Conservation (phyloP, 64 coral and sea anemone genomes). For the Acropora yongei region DNA sequence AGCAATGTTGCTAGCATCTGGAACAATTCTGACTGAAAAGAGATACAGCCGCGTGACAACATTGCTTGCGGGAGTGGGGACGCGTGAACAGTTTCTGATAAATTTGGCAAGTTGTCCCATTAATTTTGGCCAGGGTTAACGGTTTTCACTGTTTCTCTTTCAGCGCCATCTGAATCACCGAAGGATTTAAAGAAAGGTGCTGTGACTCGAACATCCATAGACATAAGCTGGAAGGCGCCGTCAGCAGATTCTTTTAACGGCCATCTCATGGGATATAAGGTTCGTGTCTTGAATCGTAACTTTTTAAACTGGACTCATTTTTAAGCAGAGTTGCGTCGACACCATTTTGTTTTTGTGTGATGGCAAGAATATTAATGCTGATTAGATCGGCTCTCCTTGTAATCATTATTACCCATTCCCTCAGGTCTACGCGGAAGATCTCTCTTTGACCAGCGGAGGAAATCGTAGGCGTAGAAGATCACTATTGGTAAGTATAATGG, state of each 20-base stretch:
- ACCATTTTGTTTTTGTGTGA: too few relatives aligned
- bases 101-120: too few relatives aligned
- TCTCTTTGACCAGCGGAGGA: background rate
- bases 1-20: too few relatives aligned
- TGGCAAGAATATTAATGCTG: too few relatives aligned
- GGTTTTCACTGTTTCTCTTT: background rate
- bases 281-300: background rate
- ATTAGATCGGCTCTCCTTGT: background rate
- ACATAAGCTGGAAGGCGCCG: conserved; percentile 69
- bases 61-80: too few relatives aligned
- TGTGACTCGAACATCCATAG: conserved; percentile 71
- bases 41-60: too few relatives aligned
- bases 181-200: conserved; percentile 35
- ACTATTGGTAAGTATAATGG: background rate
- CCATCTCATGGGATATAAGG: conserved; percentile 84
- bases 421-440: conserved; percentile 18
- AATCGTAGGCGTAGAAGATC: background rate
- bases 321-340: too few relatives aligned
- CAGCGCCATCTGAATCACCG: conserved; percentile 71
- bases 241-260: conserved; percentile 65
- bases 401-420: background rate
- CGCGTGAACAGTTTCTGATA: too few relatives aligned
- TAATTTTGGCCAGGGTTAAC: too few relatives aligned
- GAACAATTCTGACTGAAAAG: too few relatives aligned
- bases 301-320: too few relatives aligned